Conservation (phyloP, 2,888 invertebrate genomes). For the Drosophila parthenogenetica region DNA sequence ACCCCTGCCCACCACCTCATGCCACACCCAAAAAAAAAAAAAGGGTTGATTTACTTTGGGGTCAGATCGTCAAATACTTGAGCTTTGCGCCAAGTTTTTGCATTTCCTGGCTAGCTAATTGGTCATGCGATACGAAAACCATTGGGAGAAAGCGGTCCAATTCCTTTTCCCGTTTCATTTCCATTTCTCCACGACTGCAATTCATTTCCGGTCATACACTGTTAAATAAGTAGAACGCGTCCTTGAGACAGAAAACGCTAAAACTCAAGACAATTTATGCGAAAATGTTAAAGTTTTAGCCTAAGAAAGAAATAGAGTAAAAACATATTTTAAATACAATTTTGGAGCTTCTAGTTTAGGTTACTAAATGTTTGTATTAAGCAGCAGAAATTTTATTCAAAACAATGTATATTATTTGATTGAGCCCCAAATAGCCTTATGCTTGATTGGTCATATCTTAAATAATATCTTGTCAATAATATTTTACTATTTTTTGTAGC, state of each 20-base stretch:
- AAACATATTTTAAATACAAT: too few species aligned
- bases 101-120: conserved; percentile 62
- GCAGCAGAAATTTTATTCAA: too few species aligned
- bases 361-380: too few species aligned
- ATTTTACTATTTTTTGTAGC: too few species aligned
- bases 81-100: conserved; percentile 34
- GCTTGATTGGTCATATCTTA: too few species aligned
- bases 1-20: neutral
- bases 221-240: neutral
- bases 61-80: conserved; percentile 44
- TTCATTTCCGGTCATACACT: conserved; percentile 41
- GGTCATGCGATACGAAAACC: conserved; percentile 68
- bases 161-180: neutral
- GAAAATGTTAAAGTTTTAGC: neutral
- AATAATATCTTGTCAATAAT: too few species aligned
- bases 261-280: neutral
- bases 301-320: too few species aligned
- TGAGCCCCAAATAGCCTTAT: too few species aligned
- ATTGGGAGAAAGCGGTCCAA: neutral
- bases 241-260: neutral
- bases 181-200: conserved; percentile 21
- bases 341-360: too few species aligned
- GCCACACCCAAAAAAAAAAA: conserved; percentile 15
- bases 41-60: conserved; percentile 60
- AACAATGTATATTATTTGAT: too few species aligned